Evolutionary conservation across 2,113 vertebrate genomes (phyloP).

Genomic region (Lepisosteus osseus): DNA sequence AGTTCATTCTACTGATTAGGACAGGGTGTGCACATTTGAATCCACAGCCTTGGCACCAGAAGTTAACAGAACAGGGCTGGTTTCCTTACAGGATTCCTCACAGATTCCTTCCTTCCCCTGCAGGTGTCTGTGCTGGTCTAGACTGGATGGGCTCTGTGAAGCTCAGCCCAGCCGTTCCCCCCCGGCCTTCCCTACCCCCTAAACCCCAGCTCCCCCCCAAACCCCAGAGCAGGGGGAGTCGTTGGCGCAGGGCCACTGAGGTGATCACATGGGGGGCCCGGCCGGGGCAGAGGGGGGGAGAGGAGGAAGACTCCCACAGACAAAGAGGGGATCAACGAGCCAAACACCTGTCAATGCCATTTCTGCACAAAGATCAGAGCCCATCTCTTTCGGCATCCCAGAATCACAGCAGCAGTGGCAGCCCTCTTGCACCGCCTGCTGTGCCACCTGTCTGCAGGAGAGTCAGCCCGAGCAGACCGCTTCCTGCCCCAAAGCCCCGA

Average conservation of each 20-base stretch:
- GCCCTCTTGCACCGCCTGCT: too few species aligned
- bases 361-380: neutral
- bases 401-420: too few species aligned
- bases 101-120: too few species aligned
- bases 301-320: neutral
- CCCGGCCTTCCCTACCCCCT: constrained; percentile 14
- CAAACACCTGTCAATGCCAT: neutral
- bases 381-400: neutral
- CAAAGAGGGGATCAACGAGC: neutral
- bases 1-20: too few species aligned
- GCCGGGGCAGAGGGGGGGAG: neutral
- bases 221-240: neutral
- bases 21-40: too few species aligned
- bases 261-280: neutral
- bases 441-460: too few species aligned
- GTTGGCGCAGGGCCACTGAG: constrained; percentile 1
- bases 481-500: too few species aligned
- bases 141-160: constrained; percentile 14
- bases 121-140: too few species aligned
- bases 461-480: too few species aligned
- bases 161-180: neutral
- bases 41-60: too few species aligned
- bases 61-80: too few species aligned
- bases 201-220: constrained; percentile 20
- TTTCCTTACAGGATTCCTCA: too few species aligned